Percentiles rank a stretch among this genome's conserved stretches.
These are phyloP conservation scores for Falco novaeseelandiae DNA, from an alignment of 2,797 vertebrate genomes.

Conservation along the genomic window DNA sequence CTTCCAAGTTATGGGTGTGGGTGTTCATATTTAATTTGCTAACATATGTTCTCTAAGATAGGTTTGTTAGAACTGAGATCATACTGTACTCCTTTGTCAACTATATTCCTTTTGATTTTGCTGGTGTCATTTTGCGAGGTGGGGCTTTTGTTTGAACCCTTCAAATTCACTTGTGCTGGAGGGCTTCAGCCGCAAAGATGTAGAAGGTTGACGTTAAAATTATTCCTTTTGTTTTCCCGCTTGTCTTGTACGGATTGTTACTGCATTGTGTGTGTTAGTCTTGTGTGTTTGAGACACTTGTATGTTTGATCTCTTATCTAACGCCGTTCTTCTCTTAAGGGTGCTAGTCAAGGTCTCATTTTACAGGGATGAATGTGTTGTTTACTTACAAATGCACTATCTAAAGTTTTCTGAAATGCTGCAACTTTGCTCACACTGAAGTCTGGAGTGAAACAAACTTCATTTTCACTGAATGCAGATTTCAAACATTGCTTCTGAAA, in stretches of 20 bases:
- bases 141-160: neutral
- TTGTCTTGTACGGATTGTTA: neutral
- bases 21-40: neutral
- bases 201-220: neutral
- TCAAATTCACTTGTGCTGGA: neutral
- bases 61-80: neutral
- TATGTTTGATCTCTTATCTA: neutral
- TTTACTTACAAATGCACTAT: neutral
- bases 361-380: neutral
- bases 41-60: neutral
- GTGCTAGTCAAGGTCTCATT: neutral
- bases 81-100: neutral
- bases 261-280: neutral
- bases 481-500: neutral
- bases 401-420: neutral
- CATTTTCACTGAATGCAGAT: neutral
- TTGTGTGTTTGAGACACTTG: neutral
- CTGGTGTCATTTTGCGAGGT: neutral
- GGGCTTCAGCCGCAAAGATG: neutral
- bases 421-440: neutral
- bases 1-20: neutral
- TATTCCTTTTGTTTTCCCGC: neutral
- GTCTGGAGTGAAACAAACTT: neutral
- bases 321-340: neutral
- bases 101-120: neutral